A percentile compares a stretch with the other conserved stretches of the same genome.
phyloP scores from a whole-genome alignment of 2,113 vertebrate genomes.

The Girardinichthys multiradiatus region DNA sequence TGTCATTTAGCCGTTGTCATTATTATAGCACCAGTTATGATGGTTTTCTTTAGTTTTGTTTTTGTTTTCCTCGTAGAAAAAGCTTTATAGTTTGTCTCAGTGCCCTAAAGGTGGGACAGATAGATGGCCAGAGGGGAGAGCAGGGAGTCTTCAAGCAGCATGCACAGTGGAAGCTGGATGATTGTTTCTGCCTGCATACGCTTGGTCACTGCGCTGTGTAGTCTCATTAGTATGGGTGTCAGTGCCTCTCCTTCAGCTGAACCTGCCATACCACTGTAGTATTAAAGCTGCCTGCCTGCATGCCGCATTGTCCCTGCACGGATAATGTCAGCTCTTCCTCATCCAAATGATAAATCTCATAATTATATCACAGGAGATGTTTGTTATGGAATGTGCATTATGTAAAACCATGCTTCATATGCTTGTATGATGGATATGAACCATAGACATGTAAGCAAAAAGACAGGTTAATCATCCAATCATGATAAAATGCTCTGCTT shows the following conservation, averaged over 20 bases:
- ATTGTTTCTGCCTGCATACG: constrained; percentile 55
- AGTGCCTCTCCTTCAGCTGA: constrained; percentile 76
- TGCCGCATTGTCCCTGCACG: constrained; percentile 78
- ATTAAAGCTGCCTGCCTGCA: constrained; percentile 67
- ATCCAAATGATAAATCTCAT: constrained; percentile 59
- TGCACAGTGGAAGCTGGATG: constrained; percentile 45
- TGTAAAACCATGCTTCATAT: constrained; percentile 29
- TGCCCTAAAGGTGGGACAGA: constrained; percentile 35
- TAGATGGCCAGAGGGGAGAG: constrained; percentile 27
- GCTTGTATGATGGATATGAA: neutral
- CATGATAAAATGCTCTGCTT: neutral
- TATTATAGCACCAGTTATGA: constrained; percentile 9
- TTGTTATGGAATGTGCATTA: constrained; percentile 10
- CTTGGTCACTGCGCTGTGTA: constrained; percentile 60
- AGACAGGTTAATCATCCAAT: neutral
- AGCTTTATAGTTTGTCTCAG: constrained; percentile 30
- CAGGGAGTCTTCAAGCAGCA: constrained; percentile 3
- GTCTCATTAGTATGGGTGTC: constrained; percentile 77
- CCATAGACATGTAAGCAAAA: neutral
- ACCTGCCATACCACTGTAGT: constrained; percentile 76
- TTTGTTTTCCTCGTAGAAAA: too few relatives aligned
- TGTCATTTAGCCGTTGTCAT: constrained; percentile 17
- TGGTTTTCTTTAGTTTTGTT: neutral
- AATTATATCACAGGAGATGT: constrained; percentile 38
- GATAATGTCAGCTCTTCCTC: constrained; percentile 53